Base-by-base conservation (phyloP, 2,797 vertebrate genomes). In the Amazonetta brasiliensis region DNA sequence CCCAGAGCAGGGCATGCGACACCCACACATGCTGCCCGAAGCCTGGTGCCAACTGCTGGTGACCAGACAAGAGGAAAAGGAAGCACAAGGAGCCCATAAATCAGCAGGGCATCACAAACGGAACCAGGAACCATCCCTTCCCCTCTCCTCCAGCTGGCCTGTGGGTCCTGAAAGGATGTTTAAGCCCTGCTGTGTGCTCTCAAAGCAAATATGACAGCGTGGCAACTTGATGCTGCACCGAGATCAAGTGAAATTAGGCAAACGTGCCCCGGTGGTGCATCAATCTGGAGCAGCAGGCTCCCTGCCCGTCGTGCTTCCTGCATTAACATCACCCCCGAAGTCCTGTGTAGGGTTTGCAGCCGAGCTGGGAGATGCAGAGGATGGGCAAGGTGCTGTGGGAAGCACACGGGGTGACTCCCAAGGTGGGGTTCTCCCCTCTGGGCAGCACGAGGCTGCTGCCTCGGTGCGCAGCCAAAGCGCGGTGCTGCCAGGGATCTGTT, bases 321-420 rank as follows among this genome's bases (percentile, higher is more conserved):
- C 31, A 26, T 56, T 43, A 21, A n/a, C 54, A 55, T n/a, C 55
- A 48, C 21, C 54, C 22, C 41, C 55, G 18, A 33, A 26, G 68
- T 50, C 68, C 20, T 1, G 6, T 3, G 22, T 3, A 33, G 46
- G 52, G 50, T 48, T 74, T 59, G 87, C n/a, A 62, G 60, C 22
- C 35, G 12, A 50, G 74, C 76, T 83, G 79, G 86, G 55, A 75
- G 87, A 85, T 18, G 39, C 48, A 5, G 6, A 0, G 75, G 63
- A 92, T 76, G 82, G 91, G 94, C 10, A 4, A 74, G 78, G 59
- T 35, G 64, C 78, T 84, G 59, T 54, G 68, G 91, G 91, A 92
- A 90, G 84, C 21, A 0, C 0, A 4, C 16, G 28, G 19, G 48
- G 72, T 93, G 93, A 89, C 68, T 92, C 92, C 94, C 18, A 3